Percentiles rank a stretch among this genome's conserved stretches.
These are phyloP conservation scores for Dendronephthya gigantea DNA, from an alignment of 64 coral and sea anemone species.

Conservation along the genomic window DNA sequence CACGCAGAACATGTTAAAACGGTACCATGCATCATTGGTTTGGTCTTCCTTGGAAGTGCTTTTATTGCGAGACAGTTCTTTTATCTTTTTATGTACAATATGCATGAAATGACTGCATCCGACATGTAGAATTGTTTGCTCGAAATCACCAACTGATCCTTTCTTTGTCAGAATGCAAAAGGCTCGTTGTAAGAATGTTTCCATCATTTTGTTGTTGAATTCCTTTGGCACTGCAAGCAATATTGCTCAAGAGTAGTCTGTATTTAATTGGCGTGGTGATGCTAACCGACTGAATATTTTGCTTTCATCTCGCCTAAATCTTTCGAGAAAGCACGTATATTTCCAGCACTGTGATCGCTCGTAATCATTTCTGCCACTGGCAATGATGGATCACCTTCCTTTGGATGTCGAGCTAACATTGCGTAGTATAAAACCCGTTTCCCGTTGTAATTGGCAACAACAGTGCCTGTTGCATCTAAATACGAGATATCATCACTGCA, in stretches of 20 bases:
- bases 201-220: not conserved
- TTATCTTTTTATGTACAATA: not conserved
- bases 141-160: not conserved
- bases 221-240: not conserved
- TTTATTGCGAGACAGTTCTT: not conserved
- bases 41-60: not conserved
- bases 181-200: not conserved
- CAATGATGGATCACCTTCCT: not conserved
- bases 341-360: slow-evolving; percentile 15
- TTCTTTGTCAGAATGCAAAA: not conserved
- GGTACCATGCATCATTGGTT: too few species aligned
- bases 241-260: not conserved
- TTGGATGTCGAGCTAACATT: slow-evolving; percentile 1
- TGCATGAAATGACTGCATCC: slow-evolving; percentile 37
- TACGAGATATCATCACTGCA: slow-evolving; percentile 19
- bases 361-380: slow-evolving; percentile 38
- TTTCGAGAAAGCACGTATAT: slow-evolving; percentile 1
- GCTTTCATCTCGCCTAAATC: not conserved
- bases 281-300: not conserved
- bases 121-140: slow-evolving; percentile 11
- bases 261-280: not conserved
- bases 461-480: slow-evolving; percentile 22
- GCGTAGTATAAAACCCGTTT: slow-evolving; percentile 33
- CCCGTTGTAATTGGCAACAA: not conserved
- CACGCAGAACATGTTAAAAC: too few species aligned